These are phyloP conservation scores for Polypterus bichir DNA, from an alignment of 2,113 vertebrate genomes.

Conservation along the genomic window DNA sequence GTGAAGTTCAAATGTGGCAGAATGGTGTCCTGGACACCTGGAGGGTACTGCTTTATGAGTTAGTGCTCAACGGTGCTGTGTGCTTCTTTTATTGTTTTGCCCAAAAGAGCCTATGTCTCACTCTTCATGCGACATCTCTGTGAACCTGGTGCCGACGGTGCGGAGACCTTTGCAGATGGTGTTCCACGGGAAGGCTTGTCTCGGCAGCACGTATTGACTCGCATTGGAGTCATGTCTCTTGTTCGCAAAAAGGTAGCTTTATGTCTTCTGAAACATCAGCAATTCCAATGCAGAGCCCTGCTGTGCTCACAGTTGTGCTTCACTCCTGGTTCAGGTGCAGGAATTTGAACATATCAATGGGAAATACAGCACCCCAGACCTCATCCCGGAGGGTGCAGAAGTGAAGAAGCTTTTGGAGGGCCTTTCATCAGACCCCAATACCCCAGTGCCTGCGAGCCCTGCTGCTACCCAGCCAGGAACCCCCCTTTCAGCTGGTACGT, in stretches of 20 bases:
- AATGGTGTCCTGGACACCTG: not conserved
- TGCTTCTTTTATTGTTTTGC: no score
- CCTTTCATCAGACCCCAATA: slow-evolving; percentile 81
- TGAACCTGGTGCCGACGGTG: slow-evolving; percentile 84
- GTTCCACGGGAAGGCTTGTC: slow-evolving; percentile 91
- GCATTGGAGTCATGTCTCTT: slow-evolving; percentile 95
- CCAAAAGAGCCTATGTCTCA: slow-evolving; percentile 80
- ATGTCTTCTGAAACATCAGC: no score
- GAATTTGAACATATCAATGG: slow-evolving; percentile 96
- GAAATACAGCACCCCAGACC: slow-evolving; percentile 83
- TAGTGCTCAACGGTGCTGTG: not conserved
- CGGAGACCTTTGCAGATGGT: slow-evolving; percentile 87
- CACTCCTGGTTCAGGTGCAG: slow-evolving; percentile 59
- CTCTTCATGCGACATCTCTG: slow-evolving; percentile 95
- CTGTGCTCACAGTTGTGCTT: not conserved
- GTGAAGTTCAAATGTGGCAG: not conserved
- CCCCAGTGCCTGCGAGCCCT: slow-evolving; percentile 75
- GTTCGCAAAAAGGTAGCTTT: slow-evolving; percentile 87
- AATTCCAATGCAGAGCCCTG: not conserved
- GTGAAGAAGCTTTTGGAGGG: slow-evolving; percentile 67
- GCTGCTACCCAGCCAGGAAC: slow-evolving; percentile 51
- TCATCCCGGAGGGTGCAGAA: slow-evolving; percentile 70
- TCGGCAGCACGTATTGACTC: slow-evolving; percentile 87
- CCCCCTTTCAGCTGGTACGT: slow-evolving; percentile 53
- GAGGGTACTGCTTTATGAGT: not conserved